A percentile compares a stretch with the other conserved stretches of the same genome.
phyloP scores from a whole-genome alignment of 2,113 vertebrate genomes.

The Suricata suricatta region DNA sequence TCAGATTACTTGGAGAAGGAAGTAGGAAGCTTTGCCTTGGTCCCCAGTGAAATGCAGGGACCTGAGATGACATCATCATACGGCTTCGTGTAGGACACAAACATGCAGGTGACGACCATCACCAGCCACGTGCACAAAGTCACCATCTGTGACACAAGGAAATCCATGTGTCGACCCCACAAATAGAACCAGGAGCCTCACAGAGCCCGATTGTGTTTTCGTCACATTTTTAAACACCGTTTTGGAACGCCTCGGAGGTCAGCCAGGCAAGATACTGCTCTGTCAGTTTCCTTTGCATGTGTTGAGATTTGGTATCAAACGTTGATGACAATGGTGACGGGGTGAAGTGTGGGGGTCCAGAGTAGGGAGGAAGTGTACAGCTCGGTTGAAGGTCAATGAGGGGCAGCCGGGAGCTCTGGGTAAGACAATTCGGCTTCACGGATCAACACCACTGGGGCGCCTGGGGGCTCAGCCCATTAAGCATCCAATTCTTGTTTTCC shows the following conservation, averaged over 20 bases:
- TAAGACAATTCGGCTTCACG: too few relatives aligned
- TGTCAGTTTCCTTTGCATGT: neutral
- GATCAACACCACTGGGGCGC: too few relatives aligned
- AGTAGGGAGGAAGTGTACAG: neutral
- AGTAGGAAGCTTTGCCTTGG: neutral
- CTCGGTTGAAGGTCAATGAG: neutral
- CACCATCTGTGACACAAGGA: neutral
- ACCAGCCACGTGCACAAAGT: neutral
- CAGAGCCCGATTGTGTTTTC: accelerated
- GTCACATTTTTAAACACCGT: neutral
- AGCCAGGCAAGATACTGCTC: neutral
- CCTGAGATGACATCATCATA: neutral
- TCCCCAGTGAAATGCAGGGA: neutral
- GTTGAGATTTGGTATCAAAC: neutral
- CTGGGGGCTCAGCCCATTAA: too few relatives aligned
- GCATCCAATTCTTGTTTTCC: too few relatives aligned
- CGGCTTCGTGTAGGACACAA: neutral
- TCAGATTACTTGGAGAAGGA: neutral
- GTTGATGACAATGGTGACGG: accelerated
- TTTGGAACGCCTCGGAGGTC: neutral
- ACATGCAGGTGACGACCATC: neutral
- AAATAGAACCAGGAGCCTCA: neutral
- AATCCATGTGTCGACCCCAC: neutral
- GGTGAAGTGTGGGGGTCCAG: neutral
- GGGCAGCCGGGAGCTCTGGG: too few relatives aligned